phyloP scores from a whole-genome alignment of 1,140 invertebrate genomes.

The Temnothorax longispinosus region DNA sequence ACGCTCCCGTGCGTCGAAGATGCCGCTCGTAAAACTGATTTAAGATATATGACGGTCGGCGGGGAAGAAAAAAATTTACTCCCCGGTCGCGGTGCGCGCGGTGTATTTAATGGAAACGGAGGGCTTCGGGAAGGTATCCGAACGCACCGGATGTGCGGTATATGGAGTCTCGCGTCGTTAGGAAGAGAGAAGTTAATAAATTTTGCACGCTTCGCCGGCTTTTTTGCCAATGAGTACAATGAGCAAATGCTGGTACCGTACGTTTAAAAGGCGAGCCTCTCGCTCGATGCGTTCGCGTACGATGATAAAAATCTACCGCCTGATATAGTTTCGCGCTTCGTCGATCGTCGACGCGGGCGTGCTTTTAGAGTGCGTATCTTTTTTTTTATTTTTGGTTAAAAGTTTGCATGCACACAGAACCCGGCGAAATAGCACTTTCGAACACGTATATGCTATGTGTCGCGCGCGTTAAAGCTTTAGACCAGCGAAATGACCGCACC shows the following conservation, averaged over 20 bases:
- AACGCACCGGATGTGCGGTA: background rate
- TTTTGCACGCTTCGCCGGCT: slow-evolving; percentile 24
- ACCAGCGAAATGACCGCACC: background rate
- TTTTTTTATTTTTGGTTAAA: slow-evolving; percentile 52
- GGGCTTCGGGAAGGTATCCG: background rate
- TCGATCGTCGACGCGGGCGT: slow-evolving; percentile 10
- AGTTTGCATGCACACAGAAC: slow-evolving; percentile 19
- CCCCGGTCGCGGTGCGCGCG: background rate
- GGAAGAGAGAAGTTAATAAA: slow-evolving; percentile 45
- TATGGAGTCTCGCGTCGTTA: background rate
- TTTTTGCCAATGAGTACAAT: slow-evolving; percentile 30
- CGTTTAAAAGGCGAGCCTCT: slow-evolving; percentile 33
- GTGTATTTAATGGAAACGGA: slow-evolving; percentile 57
- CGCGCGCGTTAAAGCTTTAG: slow-evolving; percentile 46
- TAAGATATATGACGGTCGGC: slow-evolving; percentile 60
- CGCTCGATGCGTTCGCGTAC: background rate
- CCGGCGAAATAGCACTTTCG: slow-evolving; percentile 35
- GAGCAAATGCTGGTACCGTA: background rate
- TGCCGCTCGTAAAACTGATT: slow-evolving; percentile 67
- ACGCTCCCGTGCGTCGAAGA: background rate
- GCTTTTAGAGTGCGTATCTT: slow-evolving; percentile 40
- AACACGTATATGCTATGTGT: slow-evolving; percentile 6
- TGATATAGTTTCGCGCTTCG: slow-evolving; percentile 48
- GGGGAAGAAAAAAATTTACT: slow-evolving; percentile 56
- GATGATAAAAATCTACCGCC: slow-evolving; percentile 40